phyloP scores from a whole-genome alignment of 2,797 vertebrate genomes.

The Acrocephalus scirpaceus region DNA sequence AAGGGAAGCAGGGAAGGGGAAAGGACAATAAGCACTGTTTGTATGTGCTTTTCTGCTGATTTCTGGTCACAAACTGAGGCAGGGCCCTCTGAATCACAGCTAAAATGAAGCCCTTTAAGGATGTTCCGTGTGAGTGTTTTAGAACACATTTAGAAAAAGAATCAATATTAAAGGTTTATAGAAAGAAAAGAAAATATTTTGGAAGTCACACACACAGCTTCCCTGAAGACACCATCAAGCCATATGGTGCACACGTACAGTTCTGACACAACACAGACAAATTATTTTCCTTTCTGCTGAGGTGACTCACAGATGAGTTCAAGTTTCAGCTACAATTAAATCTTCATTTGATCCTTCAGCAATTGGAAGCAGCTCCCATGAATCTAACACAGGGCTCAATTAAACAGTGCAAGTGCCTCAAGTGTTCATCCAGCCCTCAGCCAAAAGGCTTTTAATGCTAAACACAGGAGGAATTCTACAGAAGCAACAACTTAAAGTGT shows the following conservation, averaged over 20 bases:
- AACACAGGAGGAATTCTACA: neutral
- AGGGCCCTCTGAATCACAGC: neutral
- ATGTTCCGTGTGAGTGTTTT: neutral
- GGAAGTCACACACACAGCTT: neutral
- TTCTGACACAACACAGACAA: neutral
- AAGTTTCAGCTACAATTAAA: neutral
- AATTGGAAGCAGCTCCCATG: neutral
- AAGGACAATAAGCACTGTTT: neutral
- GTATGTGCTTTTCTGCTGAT: neutral
- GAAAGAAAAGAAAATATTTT: neutral
- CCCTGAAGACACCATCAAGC: neutral
- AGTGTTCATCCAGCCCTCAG: neutral
- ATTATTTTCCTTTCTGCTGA: neutral
- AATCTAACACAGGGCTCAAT: neutral
- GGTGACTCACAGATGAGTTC: neutral
- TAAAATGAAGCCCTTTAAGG: neutral
- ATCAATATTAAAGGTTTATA: neutral
- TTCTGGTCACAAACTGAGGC: neutral
- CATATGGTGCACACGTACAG: neutral
- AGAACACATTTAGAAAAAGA: neutral
- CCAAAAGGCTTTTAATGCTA: neutral
- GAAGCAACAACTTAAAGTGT: neutral
- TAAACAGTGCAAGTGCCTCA: neutral
- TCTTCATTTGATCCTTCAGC: neutral
- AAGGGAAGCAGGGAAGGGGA: neutral